phyloP scores from a whole-genome alignment of 2,113 vertebrate species.

The Megaleporinus macrocephalus region DNA sequence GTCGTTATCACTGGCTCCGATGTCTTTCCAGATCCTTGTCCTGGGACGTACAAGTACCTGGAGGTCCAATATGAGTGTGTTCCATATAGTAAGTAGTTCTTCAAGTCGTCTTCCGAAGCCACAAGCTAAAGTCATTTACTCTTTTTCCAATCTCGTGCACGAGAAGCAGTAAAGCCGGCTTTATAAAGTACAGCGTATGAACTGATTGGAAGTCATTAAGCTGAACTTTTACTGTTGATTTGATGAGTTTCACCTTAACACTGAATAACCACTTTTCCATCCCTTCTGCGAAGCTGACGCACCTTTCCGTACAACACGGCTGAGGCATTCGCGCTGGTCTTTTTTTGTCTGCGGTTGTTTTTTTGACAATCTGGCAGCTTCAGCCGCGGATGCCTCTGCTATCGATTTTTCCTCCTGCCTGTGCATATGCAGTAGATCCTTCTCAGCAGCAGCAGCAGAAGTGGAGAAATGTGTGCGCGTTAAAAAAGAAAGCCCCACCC shows the following conservation, averaged over 20 bases:
- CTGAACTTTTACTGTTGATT: background rate
- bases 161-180: background rate
- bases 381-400: conserved; percentile 5
- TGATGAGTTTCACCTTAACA: background rate
- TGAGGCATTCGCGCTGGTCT: too few species aligned
- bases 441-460: conserved; percentile 4
- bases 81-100: conserved; percentile 98
- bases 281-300: background rate
- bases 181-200: background rate
- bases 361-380: conserved; percentile 4
- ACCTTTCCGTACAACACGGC: conserved; percentile 23
- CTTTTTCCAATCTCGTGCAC: background rate
- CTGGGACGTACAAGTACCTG: conserved; percentile 99
- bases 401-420: conserved; percentile 18
- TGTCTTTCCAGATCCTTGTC: conserved; percentile 99
- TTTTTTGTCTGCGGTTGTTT: conserved; percentile 27
- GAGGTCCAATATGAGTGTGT: conserved; percentile 99
- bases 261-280: conserved; percentile 4
- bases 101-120: background rate
- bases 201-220: background rate
- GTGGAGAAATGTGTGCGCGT: background rate
- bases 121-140: background rate
- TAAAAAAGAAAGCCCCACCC: background rate
- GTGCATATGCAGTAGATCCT: background rate
- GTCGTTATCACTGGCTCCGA: conserved; percentile 98